Percentiles rank a stretch among this genome's conserved stretches.
Conservation (phyloP, 2,113 vertebrate genomes). For the Salvelinus alpinus region DNA sequence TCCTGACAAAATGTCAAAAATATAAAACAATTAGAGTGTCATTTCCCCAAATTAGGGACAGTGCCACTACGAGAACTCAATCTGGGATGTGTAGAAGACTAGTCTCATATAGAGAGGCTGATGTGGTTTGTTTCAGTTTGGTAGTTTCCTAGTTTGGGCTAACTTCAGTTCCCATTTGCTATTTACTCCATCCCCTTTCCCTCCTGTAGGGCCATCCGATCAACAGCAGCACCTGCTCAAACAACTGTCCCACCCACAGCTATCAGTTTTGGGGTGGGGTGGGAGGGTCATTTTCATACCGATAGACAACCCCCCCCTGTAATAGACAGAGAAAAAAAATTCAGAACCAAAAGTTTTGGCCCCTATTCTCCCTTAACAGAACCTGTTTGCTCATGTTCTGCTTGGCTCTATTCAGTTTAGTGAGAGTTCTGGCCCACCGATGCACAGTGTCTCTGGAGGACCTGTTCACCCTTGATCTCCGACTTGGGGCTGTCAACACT, state of each 20-base stretch:
- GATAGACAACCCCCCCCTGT: conserved; percentile 1
- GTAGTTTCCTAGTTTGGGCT: conserved; percentile 21
- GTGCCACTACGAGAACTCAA: background rate
- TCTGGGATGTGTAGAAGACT: background rate
- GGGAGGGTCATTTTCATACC: background rate
- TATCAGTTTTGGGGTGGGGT: background rate
- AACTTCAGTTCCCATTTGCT: conserved; percentile 20
- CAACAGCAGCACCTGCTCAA: conserved; percentile 14
- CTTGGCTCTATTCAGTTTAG: conserved; percentile 2
- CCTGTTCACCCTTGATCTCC: conserved; percentile 45
- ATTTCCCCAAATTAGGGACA: background rate
- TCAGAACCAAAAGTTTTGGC: conserved; percentile 46
- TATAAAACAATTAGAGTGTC: too few relatives aligned
- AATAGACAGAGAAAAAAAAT: background rate
- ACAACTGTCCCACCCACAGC: conserved; percentile 17
- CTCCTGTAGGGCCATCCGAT: too few relatives aligned
- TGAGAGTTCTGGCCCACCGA: conserved; percentile 29
- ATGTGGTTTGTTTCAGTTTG: background rate
- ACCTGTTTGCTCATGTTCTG: conserved; percentile 12
- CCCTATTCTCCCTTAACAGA: conserved; percentile 17
- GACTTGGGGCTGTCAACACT: conserved; percentile 15
- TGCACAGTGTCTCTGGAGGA: conserved; percentile 42
- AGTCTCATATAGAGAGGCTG: background rate
- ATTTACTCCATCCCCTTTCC: background rate
- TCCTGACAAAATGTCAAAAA: too few relatives aligned